Conservation (phyloP, 2,797 vertebrate genomes). For the Acropternis orthonyx region DNA sequence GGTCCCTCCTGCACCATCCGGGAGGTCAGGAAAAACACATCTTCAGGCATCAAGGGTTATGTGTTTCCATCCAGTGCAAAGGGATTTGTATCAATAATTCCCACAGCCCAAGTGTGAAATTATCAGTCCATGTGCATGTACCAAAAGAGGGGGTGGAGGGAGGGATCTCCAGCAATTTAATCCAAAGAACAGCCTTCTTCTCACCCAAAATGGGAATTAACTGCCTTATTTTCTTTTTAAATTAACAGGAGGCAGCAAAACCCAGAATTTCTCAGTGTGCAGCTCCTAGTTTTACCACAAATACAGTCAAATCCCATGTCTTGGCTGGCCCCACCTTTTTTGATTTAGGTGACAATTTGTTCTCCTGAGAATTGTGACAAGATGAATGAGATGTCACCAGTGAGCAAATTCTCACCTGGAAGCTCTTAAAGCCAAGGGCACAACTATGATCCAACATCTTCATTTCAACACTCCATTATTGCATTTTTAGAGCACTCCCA, state of each 20-base stretch:
- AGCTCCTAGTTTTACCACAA: background rate
- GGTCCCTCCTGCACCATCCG: background rate
- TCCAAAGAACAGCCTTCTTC: background rate
- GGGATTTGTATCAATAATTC: background rate
- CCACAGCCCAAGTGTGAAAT: background rate
- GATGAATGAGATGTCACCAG: constrained; percentile 65
- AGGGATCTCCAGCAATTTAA: background rate
- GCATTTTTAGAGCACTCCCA: background rate
- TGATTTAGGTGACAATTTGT: constrained; percentile 55
- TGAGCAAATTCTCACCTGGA: background rate
- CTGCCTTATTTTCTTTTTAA: background rate
- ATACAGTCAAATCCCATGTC: background rate
- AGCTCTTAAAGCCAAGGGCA: background rate
- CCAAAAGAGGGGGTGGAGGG: background rate
- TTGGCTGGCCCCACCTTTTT: background rate
- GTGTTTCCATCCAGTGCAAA: background rate
- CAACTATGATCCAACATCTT: background rate
- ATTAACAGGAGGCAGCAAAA: background rate
- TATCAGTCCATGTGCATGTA: background rate
- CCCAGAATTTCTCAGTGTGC: background rate
- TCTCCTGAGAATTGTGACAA: constrained; percentile 60
- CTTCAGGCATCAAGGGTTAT: background rate
- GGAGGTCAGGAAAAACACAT: background rate
- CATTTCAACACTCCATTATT: background rate
- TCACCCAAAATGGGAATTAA: background rate